These are phyloP conservation scores for Scopus umbretta DNA, from an alignment of 2,113 vertebrate species.

Conservation along the genomic window DNA sequence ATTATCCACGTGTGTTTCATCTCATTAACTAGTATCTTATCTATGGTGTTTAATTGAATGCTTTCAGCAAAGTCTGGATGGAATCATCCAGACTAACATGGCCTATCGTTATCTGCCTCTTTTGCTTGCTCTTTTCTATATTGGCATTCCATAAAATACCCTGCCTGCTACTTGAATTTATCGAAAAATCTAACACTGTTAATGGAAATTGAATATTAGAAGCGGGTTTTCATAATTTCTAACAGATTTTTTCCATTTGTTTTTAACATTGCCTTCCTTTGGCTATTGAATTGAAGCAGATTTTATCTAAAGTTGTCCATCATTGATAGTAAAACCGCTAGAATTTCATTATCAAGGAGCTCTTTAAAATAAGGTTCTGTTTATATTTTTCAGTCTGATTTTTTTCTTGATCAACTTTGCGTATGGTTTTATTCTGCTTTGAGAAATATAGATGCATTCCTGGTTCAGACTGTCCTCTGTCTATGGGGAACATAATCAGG, in stretches of 20 bases:
- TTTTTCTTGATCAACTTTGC: neutral
- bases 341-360: neutral
- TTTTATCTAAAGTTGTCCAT: neutral
- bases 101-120: neutral
- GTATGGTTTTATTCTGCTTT: neutral
- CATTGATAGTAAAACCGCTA: neutral
- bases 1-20: neutral
- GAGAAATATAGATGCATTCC: neutral
- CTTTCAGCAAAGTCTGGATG: neutral
- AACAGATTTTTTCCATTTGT: neutral
- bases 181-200: neutral
- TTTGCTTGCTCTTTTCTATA: neutral
- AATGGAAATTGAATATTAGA: neutral
- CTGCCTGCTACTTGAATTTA: neutral
- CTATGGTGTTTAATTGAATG: neutral
- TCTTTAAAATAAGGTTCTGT: neutral
- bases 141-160: neutral
- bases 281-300: neutral
- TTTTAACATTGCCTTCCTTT: neutral
- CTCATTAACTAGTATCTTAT: neutral
- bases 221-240: neutral
- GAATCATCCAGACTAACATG: neutral
- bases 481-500: neutral
- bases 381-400: fast-evolving
- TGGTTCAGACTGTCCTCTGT: neutral